Evolutionary conservation across 2,113 vertebrate species (phyloP).

Genomic region (Thymallus thymallus): DNA sequence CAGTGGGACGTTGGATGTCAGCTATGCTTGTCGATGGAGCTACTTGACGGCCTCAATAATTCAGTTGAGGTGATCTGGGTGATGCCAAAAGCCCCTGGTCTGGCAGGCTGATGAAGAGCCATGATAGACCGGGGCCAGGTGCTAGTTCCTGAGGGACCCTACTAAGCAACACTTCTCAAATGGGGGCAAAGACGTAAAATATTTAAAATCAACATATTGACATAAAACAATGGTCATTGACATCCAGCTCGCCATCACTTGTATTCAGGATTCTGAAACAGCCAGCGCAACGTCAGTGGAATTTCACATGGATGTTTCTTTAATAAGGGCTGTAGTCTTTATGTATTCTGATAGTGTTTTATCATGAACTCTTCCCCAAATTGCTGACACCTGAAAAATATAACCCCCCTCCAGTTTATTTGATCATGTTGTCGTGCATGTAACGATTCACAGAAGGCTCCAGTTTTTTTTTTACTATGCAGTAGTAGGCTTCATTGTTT

Average conservation of each 20-base stretch:
- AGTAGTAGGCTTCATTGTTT: neutral
- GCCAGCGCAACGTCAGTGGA: conserved; percentile 39
- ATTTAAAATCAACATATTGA: no score
- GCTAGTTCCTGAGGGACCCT: conserved; percentile 21
- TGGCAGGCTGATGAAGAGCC: conserved; percentile 28
- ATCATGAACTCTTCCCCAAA: conserved; percentile 61
- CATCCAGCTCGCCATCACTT: conserved; percentile 9
- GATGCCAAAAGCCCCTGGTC: conserved; percentile 42
- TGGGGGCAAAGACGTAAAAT: no score
- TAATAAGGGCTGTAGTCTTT: conserved; percentile 65
- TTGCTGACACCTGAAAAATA: conserved; percentile 66
- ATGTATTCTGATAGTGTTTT: conserved; percentile 66
- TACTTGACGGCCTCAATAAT: conserved; percentile 64
- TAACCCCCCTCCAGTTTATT: conserved; percentile 48
- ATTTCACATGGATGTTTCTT: conserved; percentile 70
- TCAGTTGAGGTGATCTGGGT: conserved; percentile 56
- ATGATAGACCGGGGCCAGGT: conserved; percentile 33
- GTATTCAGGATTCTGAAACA: conserved; percentile 10
- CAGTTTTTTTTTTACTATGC: neutral
- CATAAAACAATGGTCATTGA: conserved; percentile 38
- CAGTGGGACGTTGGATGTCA: conserved; percentile 57
- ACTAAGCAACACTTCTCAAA: neutral
- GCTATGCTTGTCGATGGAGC: conserved; percentile 54
- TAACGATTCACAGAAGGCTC: no score
- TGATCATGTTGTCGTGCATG: neutral